Evolutionary conservation across 1,140 invertebrate genomes (phyloP), one percentile per base, ranked within the genome.

Genomic region (Hyles euphorbiae): DNA sequence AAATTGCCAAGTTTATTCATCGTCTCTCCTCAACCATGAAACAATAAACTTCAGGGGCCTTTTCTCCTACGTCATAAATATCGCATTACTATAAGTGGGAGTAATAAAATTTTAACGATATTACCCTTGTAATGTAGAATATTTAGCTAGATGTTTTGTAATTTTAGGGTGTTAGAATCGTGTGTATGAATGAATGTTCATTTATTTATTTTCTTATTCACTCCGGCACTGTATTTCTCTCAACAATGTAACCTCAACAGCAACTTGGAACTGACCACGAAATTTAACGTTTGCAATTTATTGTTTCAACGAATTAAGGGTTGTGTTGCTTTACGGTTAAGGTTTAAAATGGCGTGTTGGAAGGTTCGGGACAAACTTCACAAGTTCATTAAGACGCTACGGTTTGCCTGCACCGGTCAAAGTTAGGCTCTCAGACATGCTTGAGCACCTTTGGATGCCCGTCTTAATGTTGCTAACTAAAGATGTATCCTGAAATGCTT

Each of bases 1-100:
- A 79, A 83, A 81, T 78, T 74, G 70, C 62, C 63, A 68, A 74
- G 67, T 76, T 79, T 79, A 83, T 81, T 80, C 78, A 78, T 76
- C 68, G 72, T 65, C 65, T 65, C 72, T 70, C 56, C 56, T 72
- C 71, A 60, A 79, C 61, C 74, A 76, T 79, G 78, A 74, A 80
- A 84, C 77, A 81, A 79, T 82, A 84, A 81, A 83, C 62, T 70
- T 61, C 55, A 60, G 63, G 63, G 64, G 61, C 52, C 51, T 65
- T 70, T 76, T 69, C 68, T 68, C 62, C 56, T 69, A 59, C 67
- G 68, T 74, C 71, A 76, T 84, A 84, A 84, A 84, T 84, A 84
- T 82, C 68, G 57, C 72, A 79, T 79, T 78, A 78, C 77, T 81
- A 72, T 79, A 80, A 83, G 78, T 77, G 76, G 58, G 46, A 32